phyloP scores from a whole-genome alignment of 2,113 vertebrate species.

The Pterocles burchelli region DNA sequence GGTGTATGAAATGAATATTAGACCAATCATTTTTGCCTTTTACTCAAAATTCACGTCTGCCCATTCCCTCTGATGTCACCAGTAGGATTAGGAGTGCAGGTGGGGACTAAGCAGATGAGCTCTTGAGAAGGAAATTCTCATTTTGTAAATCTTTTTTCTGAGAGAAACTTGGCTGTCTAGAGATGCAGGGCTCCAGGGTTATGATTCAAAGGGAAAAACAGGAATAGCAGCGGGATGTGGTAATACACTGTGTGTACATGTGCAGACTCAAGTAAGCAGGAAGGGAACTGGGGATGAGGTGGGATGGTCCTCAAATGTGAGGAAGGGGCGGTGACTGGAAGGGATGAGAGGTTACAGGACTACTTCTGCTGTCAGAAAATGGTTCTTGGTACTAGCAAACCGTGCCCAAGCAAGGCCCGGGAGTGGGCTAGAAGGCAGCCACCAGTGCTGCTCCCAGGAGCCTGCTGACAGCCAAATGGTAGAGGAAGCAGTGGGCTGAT shows the following conservation, averaged over 20 bases:
- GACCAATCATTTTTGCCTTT: background rate
- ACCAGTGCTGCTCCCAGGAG: background rate
- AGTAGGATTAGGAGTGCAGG: conserved; percentile 15
- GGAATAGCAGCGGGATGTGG: background rate
- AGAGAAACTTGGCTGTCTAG: conserved; percentile 12
- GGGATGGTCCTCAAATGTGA: background rate
- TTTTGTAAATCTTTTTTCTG: conserved; percentile 43
- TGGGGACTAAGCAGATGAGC: conserved; percentile 6
- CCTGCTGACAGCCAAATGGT: background rate
- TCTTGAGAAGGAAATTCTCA: conserved; percentile 23
- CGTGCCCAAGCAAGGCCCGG: background rate
- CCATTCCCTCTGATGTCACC: background rate
- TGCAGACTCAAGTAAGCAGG: fast-evolving
- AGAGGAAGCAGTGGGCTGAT: background rate
- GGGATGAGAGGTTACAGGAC: background rate
- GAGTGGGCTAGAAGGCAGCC: background rate
- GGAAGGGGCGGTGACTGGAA: background rate
- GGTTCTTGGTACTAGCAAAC: background rate
- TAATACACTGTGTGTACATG: background rate
- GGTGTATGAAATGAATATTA: background rate
- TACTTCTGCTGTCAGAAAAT: background rate
- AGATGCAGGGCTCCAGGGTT: background rate
- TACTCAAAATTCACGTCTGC: background rate
- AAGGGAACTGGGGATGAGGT: background rate
- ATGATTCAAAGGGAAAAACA: background rate